These are phyloP conservation scores for Tethea ocularis DNA, from an alignment of 2,888 invertebrate genomes.

Conservation along the genomic window DNA sequence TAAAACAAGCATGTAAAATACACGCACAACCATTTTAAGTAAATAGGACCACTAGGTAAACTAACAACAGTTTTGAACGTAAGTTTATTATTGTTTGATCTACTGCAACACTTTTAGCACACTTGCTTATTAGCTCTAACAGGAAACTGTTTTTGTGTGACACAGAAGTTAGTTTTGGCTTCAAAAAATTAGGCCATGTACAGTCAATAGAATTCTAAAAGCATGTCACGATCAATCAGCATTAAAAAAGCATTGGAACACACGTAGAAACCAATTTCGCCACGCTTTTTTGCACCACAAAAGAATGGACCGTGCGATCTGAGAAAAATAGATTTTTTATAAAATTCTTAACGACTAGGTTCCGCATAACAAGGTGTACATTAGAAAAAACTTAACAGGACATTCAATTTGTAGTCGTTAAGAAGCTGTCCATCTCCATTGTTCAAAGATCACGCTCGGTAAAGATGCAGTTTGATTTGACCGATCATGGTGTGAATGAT, in stretches of 20 bases:
- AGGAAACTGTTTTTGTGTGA: background rate
- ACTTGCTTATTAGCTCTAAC: background rate
- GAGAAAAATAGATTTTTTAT: conserved; percentile 45
- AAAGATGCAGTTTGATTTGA: conserved; percentile 19
- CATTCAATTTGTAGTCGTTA: conserved; percentile 70
- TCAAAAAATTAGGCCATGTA: conserved; percentile 3
- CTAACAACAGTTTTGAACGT: background rate
- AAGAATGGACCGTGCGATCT: conserved; percentile 34
- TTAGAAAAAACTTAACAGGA: conserved; percentile 52
- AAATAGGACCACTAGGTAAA: too few relatives aligned
- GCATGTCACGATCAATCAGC: conserved; percentile 39
- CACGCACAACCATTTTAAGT: background rate
- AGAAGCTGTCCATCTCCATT: conserved; percentile 53
- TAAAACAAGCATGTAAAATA: background rate
- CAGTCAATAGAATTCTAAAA: background rate
- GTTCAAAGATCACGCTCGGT: conserved; percentile 52
- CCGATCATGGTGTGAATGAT: conserved; percentile 7
- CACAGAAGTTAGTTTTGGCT: background rate
- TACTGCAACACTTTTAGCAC: background rate
- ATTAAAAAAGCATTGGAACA: conserved; percentile 50
- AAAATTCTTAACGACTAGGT: conserved; percentile 41
- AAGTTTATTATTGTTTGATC: background rate
- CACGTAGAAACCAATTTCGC: conserved; percentile 53
- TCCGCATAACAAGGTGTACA: conserved; percentile 57
- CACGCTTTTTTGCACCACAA: conserved; percentile 61